These are phyloP conservation scores for Trichosurus vulpecula DNA, from an alignment of 2,797 vertebrate species.

Conservation along the genomic window DNA sequence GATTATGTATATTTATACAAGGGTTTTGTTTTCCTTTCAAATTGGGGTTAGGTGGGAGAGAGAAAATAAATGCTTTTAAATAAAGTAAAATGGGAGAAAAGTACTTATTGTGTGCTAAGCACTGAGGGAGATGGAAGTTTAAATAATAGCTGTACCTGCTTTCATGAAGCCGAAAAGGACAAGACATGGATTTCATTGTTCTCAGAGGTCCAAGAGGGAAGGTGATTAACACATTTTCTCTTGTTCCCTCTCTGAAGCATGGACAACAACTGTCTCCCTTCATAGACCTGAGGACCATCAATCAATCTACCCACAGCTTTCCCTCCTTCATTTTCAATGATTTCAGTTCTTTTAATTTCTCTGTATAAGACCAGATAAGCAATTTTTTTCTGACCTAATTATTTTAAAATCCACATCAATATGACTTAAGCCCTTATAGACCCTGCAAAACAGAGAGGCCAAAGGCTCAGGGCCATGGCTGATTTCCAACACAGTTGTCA, in stretches of 20 bases:
- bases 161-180: neutral
- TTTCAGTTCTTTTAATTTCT: neutral
- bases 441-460: neutral
- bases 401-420: conserved; percentile 27
- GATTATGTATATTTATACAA: neutral
- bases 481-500: neutral
- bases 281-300: neutral
- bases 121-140: neutral
- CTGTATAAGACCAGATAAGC: neutral
- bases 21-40: neutral
- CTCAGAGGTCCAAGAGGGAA: neutral
- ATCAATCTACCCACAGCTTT: neutral
- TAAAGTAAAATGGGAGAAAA: neutral
- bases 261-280: neutral
- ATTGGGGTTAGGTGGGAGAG: neutral
- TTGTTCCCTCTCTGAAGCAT: neutral
- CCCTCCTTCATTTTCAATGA: neutral
- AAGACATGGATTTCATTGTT: neutral
- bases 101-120: neutral
- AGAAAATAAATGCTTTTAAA: neutral
- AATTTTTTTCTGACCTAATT: conserved; percentile 1
- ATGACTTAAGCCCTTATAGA: neutral
- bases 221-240: neutral
- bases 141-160: neutral
- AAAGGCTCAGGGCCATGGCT: neutral